Evolutionary conservation across 2,888 invertebrate species (phyloP).

Genomic region (Eristalis arbustorum): DNA sequence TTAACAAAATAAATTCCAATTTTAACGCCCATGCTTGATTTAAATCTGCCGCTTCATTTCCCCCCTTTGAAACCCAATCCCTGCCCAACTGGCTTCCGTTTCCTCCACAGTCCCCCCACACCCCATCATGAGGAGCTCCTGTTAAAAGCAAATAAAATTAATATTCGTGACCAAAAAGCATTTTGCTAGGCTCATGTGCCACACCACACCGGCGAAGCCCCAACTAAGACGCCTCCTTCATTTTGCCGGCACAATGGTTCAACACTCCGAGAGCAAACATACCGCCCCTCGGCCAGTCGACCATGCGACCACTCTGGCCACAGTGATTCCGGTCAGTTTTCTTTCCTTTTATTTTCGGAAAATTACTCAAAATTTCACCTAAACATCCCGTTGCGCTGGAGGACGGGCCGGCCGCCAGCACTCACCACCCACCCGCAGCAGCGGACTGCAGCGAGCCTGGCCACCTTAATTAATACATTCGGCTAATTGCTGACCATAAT

Average conservation of each 20-base stretch:
- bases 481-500: slow-evolving; percentile 37
- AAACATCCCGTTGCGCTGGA: not conserved
- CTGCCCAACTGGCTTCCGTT: slow-evolving; percentile 54
- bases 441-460: not conserved
- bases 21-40: slow-evolving; percentile 66
- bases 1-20: slow-evolving; percentile 68
- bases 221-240: not conserved
- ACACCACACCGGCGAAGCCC: not conserved
- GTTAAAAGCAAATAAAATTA: slow-evolving; percentile 63
- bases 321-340: slow-evolving; percentile 34
- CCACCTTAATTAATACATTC: slow-evolving; percentile 56
- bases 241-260: not conserved
- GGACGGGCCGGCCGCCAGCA: not conserved
- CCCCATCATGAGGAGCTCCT: slow-evolving; percentile 17
- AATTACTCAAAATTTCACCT: slow-evolving; percentile 50
- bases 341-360: slow-evolving; percentile 9
- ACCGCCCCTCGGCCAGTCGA: slow-evolving; percentile 14
- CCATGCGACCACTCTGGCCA: not conserved
- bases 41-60: slow-evolving; percentile 63
- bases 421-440: not conserved
- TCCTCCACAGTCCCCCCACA: slow-evolving; percentile 38
- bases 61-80: slow-evolving; percentile 46
- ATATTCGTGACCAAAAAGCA: slow-evolving; percentile 69
- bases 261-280: slow-evolving; percentile 14
- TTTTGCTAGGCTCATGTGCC: slow-evolving; percentile 40